A percentile compares a stretch with the other conserved stretches of the same genome.
phyloP scores from a whole-genome alignment of 2,113 vertebrate genomes.

The Cottus gobio region DNA sequence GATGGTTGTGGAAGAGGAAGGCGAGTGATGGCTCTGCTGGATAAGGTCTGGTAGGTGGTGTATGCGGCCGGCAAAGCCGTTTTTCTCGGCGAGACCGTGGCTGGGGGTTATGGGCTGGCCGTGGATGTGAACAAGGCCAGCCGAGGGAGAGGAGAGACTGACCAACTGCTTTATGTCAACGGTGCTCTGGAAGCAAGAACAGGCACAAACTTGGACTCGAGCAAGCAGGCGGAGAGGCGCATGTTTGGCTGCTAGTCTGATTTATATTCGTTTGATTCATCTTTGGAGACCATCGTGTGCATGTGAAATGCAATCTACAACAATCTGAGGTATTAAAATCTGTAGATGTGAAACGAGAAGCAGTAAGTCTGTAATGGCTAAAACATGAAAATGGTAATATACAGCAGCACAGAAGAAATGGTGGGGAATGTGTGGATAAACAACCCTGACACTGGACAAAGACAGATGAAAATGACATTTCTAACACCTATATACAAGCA shows the following conservation, averaged over 20 bases:
- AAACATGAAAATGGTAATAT: neutral
- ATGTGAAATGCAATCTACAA: neutral
- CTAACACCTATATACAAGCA: neutral
- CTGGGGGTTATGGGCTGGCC: conserved; percentile 33
- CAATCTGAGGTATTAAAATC: neutral
- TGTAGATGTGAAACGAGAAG: conserved; percentile 2
- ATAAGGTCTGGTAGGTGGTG: conserved; percentile 99
- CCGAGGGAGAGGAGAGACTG: conserved; percentile 64
- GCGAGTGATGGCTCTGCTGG: conserved; percentile 99
- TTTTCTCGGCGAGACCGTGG: conserved; percentile 89
- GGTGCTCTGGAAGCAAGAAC: conserved; percentile 98
- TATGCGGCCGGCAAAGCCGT: conserved; percentile 95
- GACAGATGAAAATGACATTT: neutral
- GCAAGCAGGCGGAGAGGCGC: conserved; percentile 80
- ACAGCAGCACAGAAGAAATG: conserved; percentile 1
- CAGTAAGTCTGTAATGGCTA: neutral
- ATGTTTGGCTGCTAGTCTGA: conserved; percentile 1
- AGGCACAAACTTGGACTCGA: conserved; percentile 87
- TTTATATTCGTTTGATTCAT: neutral
- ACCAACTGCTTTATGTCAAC: conserved; percentile 89
- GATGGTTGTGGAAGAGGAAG: conserved; percentile 81
- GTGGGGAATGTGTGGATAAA: conserved; percentile 28
- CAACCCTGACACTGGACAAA: neutral
- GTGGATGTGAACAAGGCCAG: conserved; percentile 40
- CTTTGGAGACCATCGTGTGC: neutral